Conservation (phyloP, 1,140 invertebrate species). For the Zelostemma sp. region DNA sequence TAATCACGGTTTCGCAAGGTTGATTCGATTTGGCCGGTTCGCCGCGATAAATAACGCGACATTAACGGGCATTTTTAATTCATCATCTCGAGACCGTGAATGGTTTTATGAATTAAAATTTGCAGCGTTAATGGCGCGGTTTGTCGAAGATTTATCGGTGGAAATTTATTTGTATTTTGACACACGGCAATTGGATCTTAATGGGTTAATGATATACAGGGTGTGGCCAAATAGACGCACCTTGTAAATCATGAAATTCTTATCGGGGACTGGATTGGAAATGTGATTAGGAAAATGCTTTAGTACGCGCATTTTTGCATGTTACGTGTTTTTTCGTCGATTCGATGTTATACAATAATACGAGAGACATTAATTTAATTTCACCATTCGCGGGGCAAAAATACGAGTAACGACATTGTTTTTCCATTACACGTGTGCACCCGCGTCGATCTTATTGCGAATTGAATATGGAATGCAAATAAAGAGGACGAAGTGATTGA, state of each 20-base stretch:
- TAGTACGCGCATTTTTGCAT: slow-evolving; percentile 19
- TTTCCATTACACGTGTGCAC: no score
- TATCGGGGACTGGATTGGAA: slow-evolving; percentile 31
- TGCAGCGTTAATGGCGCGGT: slow-evolving; percentile 22
- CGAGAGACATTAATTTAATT: no score
- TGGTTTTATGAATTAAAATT: slow-evolving; percentile 32
- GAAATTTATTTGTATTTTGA: slow-evolving; percentile 47
- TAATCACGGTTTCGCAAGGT: background rate
- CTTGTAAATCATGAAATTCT: slow-evolving; percentile 47
- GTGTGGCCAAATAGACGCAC: slow-evolving; percentile 43
- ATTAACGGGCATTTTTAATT: slow-evolving; percentile 12
- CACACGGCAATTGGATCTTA: slow-evolving; percentile 36
- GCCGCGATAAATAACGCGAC: slow-evolving; percentile 30
- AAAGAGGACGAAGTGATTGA: no score
- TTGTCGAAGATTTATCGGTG: slow-evolving; percentile 36
- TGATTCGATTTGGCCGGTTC: slow-evolving; percentile 4
- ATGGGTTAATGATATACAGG: slow-evolving; percentile 48
- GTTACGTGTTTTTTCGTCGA: background rate
- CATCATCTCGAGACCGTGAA: slow-evolving; percentile 20
- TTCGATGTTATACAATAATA: slow-evolving; percentile 1
- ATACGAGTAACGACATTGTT: no score
- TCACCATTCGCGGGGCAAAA: no score
- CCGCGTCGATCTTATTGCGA: no score
- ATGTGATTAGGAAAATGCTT: slow-evolving; percentile 43
- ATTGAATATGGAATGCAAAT: no score